Percentiles rank a stretch among this genome's conserved stretches.
Conservation (phyloP, 53 echinoderm and acorn worm genomes). For the Mesocentrotus franciscanus region DNA sequence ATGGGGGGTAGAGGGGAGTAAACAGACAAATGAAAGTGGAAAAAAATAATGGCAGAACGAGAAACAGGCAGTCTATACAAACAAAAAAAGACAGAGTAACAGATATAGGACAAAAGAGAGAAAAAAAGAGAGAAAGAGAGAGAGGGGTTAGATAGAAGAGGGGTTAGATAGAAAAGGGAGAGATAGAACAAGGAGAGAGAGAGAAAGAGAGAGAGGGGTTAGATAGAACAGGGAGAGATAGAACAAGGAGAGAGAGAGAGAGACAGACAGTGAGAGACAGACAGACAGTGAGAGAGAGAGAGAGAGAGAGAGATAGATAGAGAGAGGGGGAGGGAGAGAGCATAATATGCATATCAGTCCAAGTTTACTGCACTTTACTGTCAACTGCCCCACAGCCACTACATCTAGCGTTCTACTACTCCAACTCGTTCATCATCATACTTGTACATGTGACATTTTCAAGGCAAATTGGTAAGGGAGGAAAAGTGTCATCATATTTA, state of each 20-base stretch:
- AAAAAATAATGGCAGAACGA: not conserved
- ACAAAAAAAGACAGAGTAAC: not conserved
- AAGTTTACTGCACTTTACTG: constrained; percentile 46
- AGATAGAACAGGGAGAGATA: too few relatives aligned
- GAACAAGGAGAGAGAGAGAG: not conserved
- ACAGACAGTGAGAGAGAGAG: not conserved
- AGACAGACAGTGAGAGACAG: not conserved
- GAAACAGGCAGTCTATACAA: not conserved
- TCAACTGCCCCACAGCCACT: not conserved
- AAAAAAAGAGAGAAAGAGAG: not conserved
- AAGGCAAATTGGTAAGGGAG: constrained; percentile 59
- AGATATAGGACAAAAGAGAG: not conserved
- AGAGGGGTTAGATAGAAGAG: not conserved
- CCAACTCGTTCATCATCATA: constrained; percentile 46
- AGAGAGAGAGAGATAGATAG: not conserved
- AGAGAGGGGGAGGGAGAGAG: not conserved
- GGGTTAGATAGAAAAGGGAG: too few relatives aligned
- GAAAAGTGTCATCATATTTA: constrained; percentile 63
- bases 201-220: not conserved
- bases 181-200: too few relatives aligned
- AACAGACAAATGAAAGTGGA: not conserved
- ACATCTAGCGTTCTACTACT: constrained; percentile 7
- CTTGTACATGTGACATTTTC: constrained; percentile 56
- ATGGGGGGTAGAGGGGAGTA: not conserved
- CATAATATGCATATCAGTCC: constrained; percentile 17